Evolutionary conservation across 1,140 invertebrate genomes (phyloP).

Genomic region (Andricus grossulariae): DNA sequence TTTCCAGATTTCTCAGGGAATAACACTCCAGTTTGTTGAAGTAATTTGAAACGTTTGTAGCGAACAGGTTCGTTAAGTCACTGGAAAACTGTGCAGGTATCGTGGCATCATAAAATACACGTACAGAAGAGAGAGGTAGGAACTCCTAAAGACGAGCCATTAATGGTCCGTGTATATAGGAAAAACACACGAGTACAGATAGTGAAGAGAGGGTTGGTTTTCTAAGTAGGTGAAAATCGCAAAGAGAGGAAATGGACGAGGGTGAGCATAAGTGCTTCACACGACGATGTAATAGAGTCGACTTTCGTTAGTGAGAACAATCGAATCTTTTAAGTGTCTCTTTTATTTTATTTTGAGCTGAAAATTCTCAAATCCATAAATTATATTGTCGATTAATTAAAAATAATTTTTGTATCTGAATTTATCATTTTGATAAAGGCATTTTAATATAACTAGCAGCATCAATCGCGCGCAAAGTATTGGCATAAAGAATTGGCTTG

Average conservation of each 20-base stretch:
- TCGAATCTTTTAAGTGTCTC: neutral
- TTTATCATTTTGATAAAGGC: too few species aligned
- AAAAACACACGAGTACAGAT: neutral
- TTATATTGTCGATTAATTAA: too few species aligned
- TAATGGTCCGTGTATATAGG: neutral
- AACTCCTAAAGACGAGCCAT: neutral
- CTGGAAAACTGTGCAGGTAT: slow-evolving; percentile 61
- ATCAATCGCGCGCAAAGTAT: too few species aligned
- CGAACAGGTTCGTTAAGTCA: slow-evolving; percentile 44
- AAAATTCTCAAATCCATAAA: too few species aligned
- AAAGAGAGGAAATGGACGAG: slow-evolving; percentile 10
- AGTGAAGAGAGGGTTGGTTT: neutral
- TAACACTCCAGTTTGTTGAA: neutral
- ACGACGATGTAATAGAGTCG: slow-evolving; percentile 30
- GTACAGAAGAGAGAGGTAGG: neutral
- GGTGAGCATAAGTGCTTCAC: slow-evolving; percentile 22
- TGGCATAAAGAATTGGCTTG: too few species aligned
- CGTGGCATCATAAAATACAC: slow-evolving; percentile 35
- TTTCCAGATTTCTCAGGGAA: too few species aligned
- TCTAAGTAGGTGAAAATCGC: neutral
- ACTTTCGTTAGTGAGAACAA: slow-evolving; percentile 34
- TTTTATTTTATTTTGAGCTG: too few species aligned
- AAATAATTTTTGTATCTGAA: too few species aligned
- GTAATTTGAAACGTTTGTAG: neutral
- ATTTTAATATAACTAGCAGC: too few species aligned